A percentile compares a stretch with the other conserved stretches of the same genome.
Conservation (phyloP, 2,888 invertebrate genomes). For the Polymixis lichenea region DNA sequence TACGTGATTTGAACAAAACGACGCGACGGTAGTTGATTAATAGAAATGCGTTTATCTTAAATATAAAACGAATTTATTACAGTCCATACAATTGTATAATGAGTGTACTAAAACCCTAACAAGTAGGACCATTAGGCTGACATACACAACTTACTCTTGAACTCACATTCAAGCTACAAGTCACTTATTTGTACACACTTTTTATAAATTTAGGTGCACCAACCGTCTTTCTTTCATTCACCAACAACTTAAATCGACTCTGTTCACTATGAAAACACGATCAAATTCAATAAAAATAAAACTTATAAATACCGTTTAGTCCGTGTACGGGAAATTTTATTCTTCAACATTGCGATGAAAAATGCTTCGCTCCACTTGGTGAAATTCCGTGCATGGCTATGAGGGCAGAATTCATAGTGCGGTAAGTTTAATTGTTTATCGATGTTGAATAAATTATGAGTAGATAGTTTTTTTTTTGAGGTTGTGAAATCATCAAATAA, state of each 20-base stretch:
- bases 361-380: constrained; percentile 68
- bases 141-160: background rate
- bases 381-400: constrained; percentile 57
- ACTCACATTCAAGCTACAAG: background rate
- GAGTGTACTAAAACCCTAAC: no score
- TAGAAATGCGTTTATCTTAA: no score
- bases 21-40: no score
- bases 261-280: background rate
- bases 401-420: constrained; percentile 65
- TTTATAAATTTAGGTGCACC: background rate
- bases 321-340: constrained; percentile 52
- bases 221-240: background rate
- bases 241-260: background rate
- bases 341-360: constrained; percentile 64
- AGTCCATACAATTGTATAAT: no score
- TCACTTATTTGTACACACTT: background rate
- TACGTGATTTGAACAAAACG: no score
- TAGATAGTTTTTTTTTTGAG: background rate
- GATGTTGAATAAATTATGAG: background rate
- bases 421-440: background rate
- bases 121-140: no score
- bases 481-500: no score
- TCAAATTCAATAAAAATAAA: constrained; percentile 49
- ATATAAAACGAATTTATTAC: no score
- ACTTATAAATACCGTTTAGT: constrained; percentile 31